Evolutionary conservation across 2,797 vertebrate species (phyloP).

Genomic region (Eupleurogrammus muticus): DNA sequence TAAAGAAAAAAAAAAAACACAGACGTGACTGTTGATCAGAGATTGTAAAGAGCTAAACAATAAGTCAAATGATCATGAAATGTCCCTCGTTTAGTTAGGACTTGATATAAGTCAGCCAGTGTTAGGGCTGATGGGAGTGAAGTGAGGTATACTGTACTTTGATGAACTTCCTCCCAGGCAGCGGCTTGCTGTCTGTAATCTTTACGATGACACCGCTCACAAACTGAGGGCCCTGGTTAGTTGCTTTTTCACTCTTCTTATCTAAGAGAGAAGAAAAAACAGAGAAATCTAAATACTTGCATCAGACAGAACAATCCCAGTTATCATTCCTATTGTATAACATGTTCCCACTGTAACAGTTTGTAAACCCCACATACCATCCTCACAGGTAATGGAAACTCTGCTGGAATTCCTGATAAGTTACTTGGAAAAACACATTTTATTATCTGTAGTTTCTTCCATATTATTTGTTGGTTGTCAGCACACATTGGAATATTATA

Average conservation of each 20-base stretch:
- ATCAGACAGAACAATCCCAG: not conserved
- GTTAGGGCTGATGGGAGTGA: not conserved
- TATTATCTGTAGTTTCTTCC: not conserved
- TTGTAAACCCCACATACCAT: no score
- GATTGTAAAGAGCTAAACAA: not conserved
- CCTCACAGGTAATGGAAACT: not conserved
- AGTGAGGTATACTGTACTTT: slow-evolving; percentile 81
- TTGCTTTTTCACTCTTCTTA: slow-evolving; percentile 74
- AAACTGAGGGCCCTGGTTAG: slow-evolving; percentile 88
- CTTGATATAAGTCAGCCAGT: not conserved
- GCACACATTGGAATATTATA: not conserved
- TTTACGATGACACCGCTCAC: slow-evolving; percentile 94
- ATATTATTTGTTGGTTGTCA: not conserved
- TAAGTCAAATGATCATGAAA: not conserved
- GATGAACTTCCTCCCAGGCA: slow-evolving; percentile 90
- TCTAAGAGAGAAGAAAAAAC: slow-evolving; percentile 26
- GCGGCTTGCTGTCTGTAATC: slow-evolving; percentile 88
- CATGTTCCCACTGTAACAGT: no score
- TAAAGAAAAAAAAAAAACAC: slow-evolving; percentile 57
- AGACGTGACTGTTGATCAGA: not conserved
- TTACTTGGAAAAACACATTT: not conserved
- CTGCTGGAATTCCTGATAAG: not conserved
- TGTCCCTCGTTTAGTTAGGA: not conserved
- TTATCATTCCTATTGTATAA: no score
- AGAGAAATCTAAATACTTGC: not conserved